Evolutionary conservation across 2,797 vertebrate species (phyloP), one percentile per base, ranked within the genome.

Genomic region (Cephalopachus bancanus): DNA sequence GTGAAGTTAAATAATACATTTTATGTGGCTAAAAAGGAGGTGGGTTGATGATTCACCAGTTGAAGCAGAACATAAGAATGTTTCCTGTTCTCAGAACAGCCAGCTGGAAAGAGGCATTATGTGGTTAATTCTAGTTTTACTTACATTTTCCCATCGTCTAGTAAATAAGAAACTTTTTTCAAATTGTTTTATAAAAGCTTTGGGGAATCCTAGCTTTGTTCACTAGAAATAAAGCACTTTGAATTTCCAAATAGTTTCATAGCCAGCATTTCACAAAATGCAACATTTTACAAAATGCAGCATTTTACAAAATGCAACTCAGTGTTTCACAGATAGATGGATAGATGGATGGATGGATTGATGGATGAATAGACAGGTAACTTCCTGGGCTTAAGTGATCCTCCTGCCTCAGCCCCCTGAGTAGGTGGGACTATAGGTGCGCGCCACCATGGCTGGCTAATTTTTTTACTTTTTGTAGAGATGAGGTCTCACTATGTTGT

Each of bases 1-100:
- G 62, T 65, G 72, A 88, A 84, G 84, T 92, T 97, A 94, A 97
- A 95, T 91, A 96, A 95, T 89, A 75, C 16, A 86, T 87, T 93
- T 78, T 86, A 79, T 91, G 79, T 59, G 57, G 59, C 79, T 96
- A n/a, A 86, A 91, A 93, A 85, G 22, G 19, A 93, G 51, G 28
- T 49, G 55, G 11, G 53, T 59, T 95, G 95, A 93, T 96, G 94
- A 97, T 69, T 96, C 84, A 93, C 28, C 75, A 3, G 20, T 69
- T 64, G 57, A 83, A 90, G 81, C 30, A 67, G 28, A 49, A 59
- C 44, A 49, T 2, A 37, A 44, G 57, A 75, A 84, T 60, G 5
- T 26, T 30, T 62, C 33, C 44, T 0, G 1, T 78, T 92, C 75
- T 93, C 26, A 76, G 49, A 76, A 75, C 10, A 83, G 22, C 83